These are phyloP conservation scores for Sternotherus odoratus DNA, from an alignment of 2,797 vertebrate genomes.

Conservation along the genomic window DNA sequence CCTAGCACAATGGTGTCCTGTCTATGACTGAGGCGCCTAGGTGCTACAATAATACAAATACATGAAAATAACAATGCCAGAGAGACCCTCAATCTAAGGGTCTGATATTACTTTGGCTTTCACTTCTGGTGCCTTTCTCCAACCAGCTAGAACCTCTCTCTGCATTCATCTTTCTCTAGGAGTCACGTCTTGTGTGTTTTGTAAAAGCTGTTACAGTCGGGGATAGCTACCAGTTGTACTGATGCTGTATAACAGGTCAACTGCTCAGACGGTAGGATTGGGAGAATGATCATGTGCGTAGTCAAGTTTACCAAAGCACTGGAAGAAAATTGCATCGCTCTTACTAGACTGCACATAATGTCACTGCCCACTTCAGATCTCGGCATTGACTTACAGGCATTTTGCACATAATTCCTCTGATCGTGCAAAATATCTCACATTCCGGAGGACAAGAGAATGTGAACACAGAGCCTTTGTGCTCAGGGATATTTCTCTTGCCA, in stretches of 20 bases:
- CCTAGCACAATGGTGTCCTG: neutral
- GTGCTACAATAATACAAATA: neutral
- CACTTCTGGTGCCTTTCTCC: neutral
- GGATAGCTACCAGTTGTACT: neutral
- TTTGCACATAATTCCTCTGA: slow-evolving; percentile 46
- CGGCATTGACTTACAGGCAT: slow-evolving; percentile 27
- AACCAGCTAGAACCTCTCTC: rapidly evolving
- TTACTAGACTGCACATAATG: neutral
- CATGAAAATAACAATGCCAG: neutral
- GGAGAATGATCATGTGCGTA: neutral
- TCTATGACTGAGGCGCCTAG: neutral
- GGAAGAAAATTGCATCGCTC: neutral
- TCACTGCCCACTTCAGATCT: neutral
- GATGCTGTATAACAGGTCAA: neutral
- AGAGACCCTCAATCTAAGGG: neutral
- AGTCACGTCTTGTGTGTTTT: neutral
- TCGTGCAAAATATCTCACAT: slow-evolving; percentile 27
- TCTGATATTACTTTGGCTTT: neutral
- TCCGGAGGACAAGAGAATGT: neutral
- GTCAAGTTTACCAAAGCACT: neutral
- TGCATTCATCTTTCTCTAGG: rapidly evolving
- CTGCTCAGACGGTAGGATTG: neutral
- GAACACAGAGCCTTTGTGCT: slow-evolving; percentile 80
- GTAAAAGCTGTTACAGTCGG: neutral
- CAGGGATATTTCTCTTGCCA: slow-evolving; percentile 46